Conservation (phyloP, 30 jellyfish, hydroid and myxozoan species). For the Hydra vulgaris region DNA sequence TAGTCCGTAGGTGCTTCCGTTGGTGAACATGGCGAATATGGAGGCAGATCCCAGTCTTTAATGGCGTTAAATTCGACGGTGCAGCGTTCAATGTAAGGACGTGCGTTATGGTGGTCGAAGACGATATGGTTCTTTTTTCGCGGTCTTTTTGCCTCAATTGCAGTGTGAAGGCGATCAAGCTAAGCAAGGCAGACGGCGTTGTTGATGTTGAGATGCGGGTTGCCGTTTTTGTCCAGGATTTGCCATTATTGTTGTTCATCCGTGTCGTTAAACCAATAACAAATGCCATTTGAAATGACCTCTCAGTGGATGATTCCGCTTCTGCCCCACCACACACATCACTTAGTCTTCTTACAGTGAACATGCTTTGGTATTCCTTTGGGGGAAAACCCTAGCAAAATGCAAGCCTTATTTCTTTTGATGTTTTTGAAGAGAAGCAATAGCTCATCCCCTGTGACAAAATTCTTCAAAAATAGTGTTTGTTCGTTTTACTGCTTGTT, state of each 20-base stretch:
- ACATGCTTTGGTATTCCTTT: not conserved
- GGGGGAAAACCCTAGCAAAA: not conserved
- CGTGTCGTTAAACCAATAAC: not conserved
- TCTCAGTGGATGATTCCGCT: not conserved
- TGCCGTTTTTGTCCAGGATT: not conserved
- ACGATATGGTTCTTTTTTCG: not conserved
- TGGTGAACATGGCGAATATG: not conserved
- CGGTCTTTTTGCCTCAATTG: not conserved
- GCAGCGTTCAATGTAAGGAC: not conserved
- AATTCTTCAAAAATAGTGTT: not conserved
- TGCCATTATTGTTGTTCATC: not conserved
- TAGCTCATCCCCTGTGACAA: not conserved
- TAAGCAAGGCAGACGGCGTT: not conserved
- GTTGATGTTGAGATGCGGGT: not conserved
- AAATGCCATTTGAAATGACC: not conserved
- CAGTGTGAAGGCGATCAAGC: not conserved
- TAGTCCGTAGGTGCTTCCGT: not conserved
- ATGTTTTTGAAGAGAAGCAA: not conserved
- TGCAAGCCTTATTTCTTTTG: not conserved
- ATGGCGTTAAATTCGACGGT: not conserved
- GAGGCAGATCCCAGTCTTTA: not conserved
- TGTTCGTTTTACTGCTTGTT: not conserved
- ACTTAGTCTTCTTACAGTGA: not conserved
- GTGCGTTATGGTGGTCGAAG: not conserved
- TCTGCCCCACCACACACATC: no score